phyloP scores from a whole-genome alignment of 1,140 invertebrate species.

The Diabrotica undecimpunctata region DNA sequence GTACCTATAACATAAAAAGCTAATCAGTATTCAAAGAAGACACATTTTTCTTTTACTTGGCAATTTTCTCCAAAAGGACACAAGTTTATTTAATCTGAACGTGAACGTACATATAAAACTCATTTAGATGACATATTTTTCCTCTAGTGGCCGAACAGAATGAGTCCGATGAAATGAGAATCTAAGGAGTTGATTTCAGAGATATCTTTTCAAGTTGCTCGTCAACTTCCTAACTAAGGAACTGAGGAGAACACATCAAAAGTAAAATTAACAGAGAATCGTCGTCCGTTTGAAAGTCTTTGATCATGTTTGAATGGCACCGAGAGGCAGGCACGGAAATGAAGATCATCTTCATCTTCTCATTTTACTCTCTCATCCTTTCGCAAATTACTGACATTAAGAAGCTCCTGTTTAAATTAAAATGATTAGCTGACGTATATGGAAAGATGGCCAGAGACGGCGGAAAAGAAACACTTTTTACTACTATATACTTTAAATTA shows the following conservation, averaged over 20 bases:
- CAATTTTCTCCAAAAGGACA: background rate
- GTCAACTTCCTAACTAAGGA: slow-evolving; percentile 34
- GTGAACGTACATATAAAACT: background rate
- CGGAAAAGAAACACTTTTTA: background rate
- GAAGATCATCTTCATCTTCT: slow-evolving; percentile 28
- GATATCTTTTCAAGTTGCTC: slow-evolving; percentile 36
- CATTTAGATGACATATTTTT: background rate
- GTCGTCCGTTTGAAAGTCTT: slow-evolving; percentile 36
- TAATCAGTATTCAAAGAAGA: no score
- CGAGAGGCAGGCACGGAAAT: slow-evolving; percentile 16
- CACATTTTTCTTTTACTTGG: background rate
- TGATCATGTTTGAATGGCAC: slow-evolving; percentile 36
- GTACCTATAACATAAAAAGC: no score
- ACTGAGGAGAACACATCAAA: slow-evolving; percentile 32
- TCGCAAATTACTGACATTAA: slow-evolving; percentile 30
- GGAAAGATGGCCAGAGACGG: background rate
- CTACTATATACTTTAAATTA: no score
- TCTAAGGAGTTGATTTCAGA: slow-evolving; percentile 20
- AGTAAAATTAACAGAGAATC: slow-evolving; percentile 40
- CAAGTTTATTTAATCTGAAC: background rate
- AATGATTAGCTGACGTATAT: slow-evolving; percentile 27
- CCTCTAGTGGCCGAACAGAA: background rate
- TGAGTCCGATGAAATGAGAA: slow-evolving; percentile 18
- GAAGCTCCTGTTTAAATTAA: slow-evolving; percentile 31
- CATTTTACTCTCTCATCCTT: slow-evolving; percentile 21